A percentile compares a stretch with the other conserved stretches of the same genome.
Evolutionary conservation across 1,140 invertebrate genomes (phyloP).

Genomic region (Yoshiicerus persimilis): DNA sequence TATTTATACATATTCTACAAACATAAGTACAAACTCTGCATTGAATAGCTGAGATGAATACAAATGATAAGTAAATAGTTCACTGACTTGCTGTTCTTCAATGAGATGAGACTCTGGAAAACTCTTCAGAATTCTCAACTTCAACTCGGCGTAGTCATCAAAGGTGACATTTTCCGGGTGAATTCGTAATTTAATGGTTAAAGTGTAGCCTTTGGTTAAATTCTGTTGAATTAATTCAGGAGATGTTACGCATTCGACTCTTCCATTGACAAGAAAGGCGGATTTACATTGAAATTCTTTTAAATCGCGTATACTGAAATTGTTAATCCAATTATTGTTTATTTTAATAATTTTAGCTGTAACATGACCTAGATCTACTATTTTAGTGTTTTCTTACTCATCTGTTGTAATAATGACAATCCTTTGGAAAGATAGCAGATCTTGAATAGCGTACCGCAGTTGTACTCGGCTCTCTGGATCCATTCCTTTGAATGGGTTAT

Average conservation of each 20-base stretch:
- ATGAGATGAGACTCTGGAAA: neutral
- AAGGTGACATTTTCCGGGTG: neutral
- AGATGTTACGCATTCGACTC: neutral
- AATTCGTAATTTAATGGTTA: neutral
- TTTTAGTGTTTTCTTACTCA: neutral
- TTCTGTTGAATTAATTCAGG: neutral
- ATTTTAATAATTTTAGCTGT: too few species aligned
- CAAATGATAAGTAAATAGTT: neutral
- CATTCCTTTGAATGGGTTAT: constrained; percentile 18
- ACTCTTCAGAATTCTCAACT: neutral
- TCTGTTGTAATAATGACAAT: constrained; percentile 1
- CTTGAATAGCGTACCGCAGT: neutral
- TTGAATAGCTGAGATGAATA: neutral
- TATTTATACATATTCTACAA: neutral
- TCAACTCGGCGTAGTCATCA: neutral
- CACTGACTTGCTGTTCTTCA: neutral
- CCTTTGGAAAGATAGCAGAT: neutral
- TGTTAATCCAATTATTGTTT: too few species aligned
- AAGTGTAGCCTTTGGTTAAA: neutral
- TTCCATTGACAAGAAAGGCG: neutral
- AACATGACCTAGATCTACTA: too few species aligned
- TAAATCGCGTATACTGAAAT: neutral
- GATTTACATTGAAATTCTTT: neutral
- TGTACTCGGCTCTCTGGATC: constrained; percentile 12
- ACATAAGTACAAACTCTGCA: neutral